Evolutionary conservation across 1,140 invertebrate genomes (phyloP), one percentile per base, ranked within the genome.

Genomic region (Teleopsis dalmanni): DNA sequence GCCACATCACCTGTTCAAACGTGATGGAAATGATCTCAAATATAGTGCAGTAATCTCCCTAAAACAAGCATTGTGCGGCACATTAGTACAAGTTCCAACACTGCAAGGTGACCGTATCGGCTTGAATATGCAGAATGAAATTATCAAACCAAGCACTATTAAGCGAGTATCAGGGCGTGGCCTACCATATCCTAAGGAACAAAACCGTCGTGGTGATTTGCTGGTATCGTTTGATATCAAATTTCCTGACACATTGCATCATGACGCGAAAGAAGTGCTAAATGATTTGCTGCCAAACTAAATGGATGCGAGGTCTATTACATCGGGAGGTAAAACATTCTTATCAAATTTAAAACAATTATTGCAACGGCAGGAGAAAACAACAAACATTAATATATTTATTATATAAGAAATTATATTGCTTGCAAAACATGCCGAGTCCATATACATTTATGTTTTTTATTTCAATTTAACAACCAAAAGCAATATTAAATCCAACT

Each of bases 141-240:
- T 94, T 18, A 79, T 94, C 10, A 92, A 88, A 60, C 92, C 93
- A 10, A 81, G 77, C 33, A 85, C 81, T 36, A 76, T 81, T 0
- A 86, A 85, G 61, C 73, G 85, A 55, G 82, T 95, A 36, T 77
- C 77, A 45, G 88, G 87, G 3, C 81, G 87, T 57, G 93, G 93
- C 16, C 70, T 96, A 44, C 93, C 94, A 1, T 82, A 81, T 57
- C 87, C 90, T 0, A 95, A 95, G 72, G 87, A 91, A 52, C 82
- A 86, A 10, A 78, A 73, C 14, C 73, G 81, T 47, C 80, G 84
- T 54, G 93, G 93, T 19, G 91, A 96, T 70, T 72, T 97, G 4
- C 74, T 96, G 25, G 82, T 97, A 10, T 80, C 82, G 41, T 97
- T 96, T 69, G 86, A 95, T 59, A 89, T 97, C 53, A 79, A 81